These are phyloP conservation scores for Hirtodrosophila cameraria DNA, from an alignment of 2,888 invertebrate species.

Conservation along the genomic window DNA sequence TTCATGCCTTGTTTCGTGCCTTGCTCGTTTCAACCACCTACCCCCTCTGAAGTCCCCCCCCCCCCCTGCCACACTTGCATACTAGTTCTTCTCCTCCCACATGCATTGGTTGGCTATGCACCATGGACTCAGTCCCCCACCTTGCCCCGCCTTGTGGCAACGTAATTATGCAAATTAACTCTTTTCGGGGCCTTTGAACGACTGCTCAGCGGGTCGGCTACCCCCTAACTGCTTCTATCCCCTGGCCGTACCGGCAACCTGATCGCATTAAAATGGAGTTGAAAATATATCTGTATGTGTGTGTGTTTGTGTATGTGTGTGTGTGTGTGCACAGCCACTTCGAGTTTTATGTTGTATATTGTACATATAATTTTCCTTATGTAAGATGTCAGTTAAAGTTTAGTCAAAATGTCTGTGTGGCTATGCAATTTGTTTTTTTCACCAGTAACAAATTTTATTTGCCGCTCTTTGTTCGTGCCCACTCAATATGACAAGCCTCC, in stretches of 20 bases:
- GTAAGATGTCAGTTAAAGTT: slow-evolving; percentile 72
- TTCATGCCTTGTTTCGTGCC: slow-evolving; percentile 62
- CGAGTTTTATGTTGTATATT: slow-evolving; percentile 36
- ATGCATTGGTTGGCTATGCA: slow-evolving; percentile 44
- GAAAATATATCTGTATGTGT: slow-evolving; percentile 18
- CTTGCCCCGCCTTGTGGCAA: slow-evolving; percentile 26
- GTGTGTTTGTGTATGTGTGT: too few species aligned
- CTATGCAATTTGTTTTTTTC: slow-evolving; percentile 71
- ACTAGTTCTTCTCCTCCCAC: slow-evolving; percentile 29
- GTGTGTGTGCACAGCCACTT: slow-evolving; percentile 25
- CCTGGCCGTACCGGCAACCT: slow-evolving; percentile 7
- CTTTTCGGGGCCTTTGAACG: slow-evolving; percentile 75
- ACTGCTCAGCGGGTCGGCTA: slow-evolving; percentile 65
- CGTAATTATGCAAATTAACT: slow-evolving; percentile 78
- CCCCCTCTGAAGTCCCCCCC: background rate
- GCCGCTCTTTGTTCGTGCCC: slow-evolving; percentile 69
- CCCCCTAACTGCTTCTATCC: slow-evolving; percentile 6
- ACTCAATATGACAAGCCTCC: slow-evolving; percentile 64
- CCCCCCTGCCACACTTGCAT: slow-evolving; percentile 3
- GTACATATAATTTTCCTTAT: slow-evolving; percentile 52
- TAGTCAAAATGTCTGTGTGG: slow-evolving; percentile 40
- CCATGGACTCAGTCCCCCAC: slow-evolving; percentile 39
- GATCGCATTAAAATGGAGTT: slow-evolving; percentile 51
- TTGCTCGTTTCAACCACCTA: slow-evolving; percentile 54
- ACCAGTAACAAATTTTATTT: slow-evolving; percentile 59